A percentile compares a stretch with the other conserved stretches of the same genome.
Evolutionary conservation across 2,888 invertebrate genomes (phyloP).

Genomic region (Limulus polyphemus): DNA sequence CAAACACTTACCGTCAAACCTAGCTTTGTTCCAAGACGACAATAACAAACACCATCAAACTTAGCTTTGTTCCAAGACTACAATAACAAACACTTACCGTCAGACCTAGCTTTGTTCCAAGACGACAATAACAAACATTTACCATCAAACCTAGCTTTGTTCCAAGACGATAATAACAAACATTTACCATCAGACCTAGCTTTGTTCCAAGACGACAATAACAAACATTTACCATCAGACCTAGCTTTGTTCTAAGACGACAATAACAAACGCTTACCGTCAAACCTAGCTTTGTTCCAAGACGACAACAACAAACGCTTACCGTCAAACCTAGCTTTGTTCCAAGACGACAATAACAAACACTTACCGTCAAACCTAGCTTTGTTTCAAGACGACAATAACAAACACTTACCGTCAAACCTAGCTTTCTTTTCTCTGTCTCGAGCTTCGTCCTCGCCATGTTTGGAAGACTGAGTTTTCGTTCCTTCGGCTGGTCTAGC

Average conservation of each 20-base stretch:
- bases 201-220: conserved; percentile 37
- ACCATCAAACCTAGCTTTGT: conserved; percentile 72
- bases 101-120: conserved; percentile 57
- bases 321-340: conserved; percentile 72
- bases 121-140: conserved; percentile 30
- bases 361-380: conserved; percentile 54
- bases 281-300: conserved; percentile 57
- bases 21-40: conserved; percentile 46
- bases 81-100: conserved; percentile 47
- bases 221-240: conserved; percentile 54
- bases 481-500: conserved; percentile 51
- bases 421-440: conserved; percentile 71
- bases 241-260: conserved; percentile 49
- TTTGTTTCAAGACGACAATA: too few relatives aligned
- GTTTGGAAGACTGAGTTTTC: conserved; percentile 63
- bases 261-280: conserved; percentile 47
- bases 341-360: neutral
- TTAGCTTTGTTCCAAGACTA: conserved; percentile 49
- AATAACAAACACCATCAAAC: conserved; percentile 52
- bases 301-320: conserved; percentile 30
- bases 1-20: conserved; percentile 57
- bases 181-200: conserved; percentile 67
- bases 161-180: neutral
- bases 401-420: conserved; percentile 54
- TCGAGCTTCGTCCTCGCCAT: conserved; percentile 71